A percentile compares a stretch with the other conserved stretches of the same genome.
Conservation (phyloP, 2,113 vertebrate species). For the Carassius carassius region DNA sequence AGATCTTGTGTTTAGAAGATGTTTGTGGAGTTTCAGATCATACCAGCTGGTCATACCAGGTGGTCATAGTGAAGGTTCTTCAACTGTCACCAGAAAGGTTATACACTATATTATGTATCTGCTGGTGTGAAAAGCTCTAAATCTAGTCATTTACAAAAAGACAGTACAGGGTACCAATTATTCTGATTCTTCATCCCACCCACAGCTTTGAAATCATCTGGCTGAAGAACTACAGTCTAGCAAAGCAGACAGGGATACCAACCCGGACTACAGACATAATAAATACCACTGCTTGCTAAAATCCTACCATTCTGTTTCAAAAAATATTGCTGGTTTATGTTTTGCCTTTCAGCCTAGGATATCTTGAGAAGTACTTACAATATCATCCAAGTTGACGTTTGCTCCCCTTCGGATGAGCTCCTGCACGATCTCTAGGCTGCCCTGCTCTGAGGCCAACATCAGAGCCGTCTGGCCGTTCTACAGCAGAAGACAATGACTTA, state of each 20-base stretch:
- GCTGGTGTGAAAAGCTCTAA: slow-evolving; percentile 35
- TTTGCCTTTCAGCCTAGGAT: neutral
- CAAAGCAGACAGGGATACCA: neutral
- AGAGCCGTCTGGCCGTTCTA: slow-evolving; percentile 94
- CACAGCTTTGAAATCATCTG: slow-evolving; percentile 44
- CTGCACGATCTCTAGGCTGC: slow-evolving; percentile 79
- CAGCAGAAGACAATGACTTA: slow-evolving; percentile 12
- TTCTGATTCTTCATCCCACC: slow-evolving; percentile 37
- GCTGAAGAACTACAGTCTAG: neutral
- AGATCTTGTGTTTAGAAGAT: neutral
- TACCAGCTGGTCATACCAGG: slow-evolving; percentile 76
- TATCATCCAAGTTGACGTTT: slow-evolving; percentile 91
- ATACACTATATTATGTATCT: neutral
- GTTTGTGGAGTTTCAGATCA: slow-evolving; percentile 48
- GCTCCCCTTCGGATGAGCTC: slow-evolving; percentile 84
- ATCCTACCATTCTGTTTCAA: neutral
- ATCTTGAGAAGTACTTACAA: slow-evolving; percentile 73
- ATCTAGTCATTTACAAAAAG: slow-evolving; percentile 54
- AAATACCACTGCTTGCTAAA: neutral
- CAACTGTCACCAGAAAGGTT: neutral
- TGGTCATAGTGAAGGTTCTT: slow-evolving; percentile 64
- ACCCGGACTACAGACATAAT: no score
- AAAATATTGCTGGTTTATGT: neutral
- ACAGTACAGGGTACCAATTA: slow-evolving; percentile 44
- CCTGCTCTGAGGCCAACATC: slow-evolving; percentile 95